Evolutionary conservation across 2,888 invertebrate genomes (phyloP).

Genomic region (Dynastes tityus): DNA sequence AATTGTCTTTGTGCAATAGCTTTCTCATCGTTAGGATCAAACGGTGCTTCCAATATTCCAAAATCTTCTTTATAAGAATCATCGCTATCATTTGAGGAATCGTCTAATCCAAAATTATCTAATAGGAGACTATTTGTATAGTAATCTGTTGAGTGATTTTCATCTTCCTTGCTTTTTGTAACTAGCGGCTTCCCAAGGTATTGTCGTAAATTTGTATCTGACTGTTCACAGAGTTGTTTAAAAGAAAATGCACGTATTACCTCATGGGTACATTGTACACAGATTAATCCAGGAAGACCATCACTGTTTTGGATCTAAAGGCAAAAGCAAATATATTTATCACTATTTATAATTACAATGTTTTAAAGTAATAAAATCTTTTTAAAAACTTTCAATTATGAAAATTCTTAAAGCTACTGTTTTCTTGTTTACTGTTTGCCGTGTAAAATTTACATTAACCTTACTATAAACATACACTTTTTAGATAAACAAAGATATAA

Average conservation of each 20-base stretch:
- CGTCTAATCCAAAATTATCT: constrained; percentile 66
- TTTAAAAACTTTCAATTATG: no score
- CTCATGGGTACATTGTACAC: constrained; percentile 71
- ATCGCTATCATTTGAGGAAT: constrained; percentile 66
- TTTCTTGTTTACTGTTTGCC: no score
- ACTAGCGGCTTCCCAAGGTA: constrained; percentile 67
- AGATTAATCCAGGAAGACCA: constrained; percentile 70
- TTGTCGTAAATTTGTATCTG: constrained; percentile 69
- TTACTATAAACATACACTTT: neutral
- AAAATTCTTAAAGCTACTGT: no score
- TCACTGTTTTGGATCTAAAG: constrained; percentile 70
- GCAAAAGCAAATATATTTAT: constrained; percentile 20
- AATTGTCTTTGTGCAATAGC: constrained; percentile 69
- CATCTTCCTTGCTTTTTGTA: constrained; percentile 62
- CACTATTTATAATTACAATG: constrained; percentile 29
- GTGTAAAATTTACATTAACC: constrained; percentile 4
- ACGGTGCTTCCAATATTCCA: constrained; percentile 59
- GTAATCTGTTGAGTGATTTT: constrained; percentile 60
- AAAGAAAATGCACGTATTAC: constrained; percentile 71
- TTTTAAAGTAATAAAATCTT: neutral
- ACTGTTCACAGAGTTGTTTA: constrained; percentile 71
- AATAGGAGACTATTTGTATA: constrained; percentile 60
- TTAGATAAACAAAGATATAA: constrained; percentile 57
- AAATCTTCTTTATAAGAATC: constrained; percentile 66
- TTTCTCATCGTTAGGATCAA: constrained; percentile 66